Percentiles rank a stretch among this genome's conserved stretches.
phyloP scores from a whole-genome alignment of 2,888 invertebrate genomes.

The Dusona sp. region DNA sequence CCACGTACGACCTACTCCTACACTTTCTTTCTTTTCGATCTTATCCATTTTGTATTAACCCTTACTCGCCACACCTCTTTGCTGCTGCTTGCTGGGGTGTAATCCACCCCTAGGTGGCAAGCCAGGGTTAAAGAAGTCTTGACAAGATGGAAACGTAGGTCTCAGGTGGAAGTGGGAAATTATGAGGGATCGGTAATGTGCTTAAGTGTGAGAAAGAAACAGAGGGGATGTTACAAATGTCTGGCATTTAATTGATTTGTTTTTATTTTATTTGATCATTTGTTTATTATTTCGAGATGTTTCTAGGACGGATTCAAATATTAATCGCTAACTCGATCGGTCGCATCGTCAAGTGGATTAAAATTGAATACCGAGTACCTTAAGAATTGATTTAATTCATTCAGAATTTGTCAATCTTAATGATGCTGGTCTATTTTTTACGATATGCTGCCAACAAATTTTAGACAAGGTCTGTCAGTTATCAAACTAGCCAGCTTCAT shows the following conservation, averaged over 20 bases:
- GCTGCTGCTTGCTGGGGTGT: too few relatives aligned
- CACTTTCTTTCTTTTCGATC: background rate
- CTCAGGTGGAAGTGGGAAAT: background rate
- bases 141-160: background rate
- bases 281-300: background rate
- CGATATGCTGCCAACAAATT: constrained; percentile 2
- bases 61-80: too few relatives aligned
- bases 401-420: background rate
- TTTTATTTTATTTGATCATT: background rate
- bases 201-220: background rate
- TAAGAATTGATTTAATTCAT: background rate
- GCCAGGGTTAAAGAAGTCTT: constrained; percentile 2
- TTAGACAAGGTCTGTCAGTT: constrained; percentile 13
- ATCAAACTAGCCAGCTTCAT: background rate
- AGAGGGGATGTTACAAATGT: background rate
- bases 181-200: background rate
- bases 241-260: background rate
- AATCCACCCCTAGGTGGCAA: too few relatives aligned
- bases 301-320: background rate
- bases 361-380: background rate
- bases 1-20: background rate
- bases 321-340: background rate
- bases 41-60: background rate
- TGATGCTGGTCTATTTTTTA: background rate
- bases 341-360: background rate